These are phyloP conservation scores for Tribolium madens DNA, from an alignment of 1,140 invertebrate species.

Conservation along the genomic window DNA sequence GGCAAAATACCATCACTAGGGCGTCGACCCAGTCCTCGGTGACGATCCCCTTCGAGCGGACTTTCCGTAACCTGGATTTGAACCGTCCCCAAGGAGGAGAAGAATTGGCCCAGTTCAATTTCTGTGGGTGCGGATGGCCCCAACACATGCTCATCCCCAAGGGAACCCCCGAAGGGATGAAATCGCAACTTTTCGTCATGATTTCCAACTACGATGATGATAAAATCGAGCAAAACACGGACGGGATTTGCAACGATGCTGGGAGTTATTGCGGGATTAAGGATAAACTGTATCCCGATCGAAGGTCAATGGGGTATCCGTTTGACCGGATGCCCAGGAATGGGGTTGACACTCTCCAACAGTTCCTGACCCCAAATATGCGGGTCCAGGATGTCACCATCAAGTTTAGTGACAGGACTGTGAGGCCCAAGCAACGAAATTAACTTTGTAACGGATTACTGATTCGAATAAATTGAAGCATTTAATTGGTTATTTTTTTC, in stretches of 20 bases:
- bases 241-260: conserved; percentile 73
- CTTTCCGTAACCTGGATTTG: conserved; percentile 74
- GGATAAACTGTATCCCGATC: conserved; percentile 78
- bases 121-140: conserved; percentile 91
- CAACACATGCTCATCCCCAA: conserved; percentile 86
- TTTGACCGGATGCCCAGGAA: conserved; percentile 74
- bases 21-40: conserved; percentile 76
- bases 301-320: conserved; percentile 79
- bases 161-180: conserved; percentile 76
- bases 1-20: conserved; percentile 73
- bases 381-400: conserved; percentile 69
- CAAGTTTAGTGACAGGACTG: conserved; percentile 64
- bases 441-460: neutral
- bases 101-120: conserved; percentile 75
- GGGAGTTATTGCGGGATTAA: conserved; percentile 79
- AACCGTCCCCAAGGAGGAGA: conserved; percentile 69
- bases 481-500: too few species aligned
- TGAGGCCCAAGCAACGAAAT: conserved; percentile 15
- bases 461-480: neutral
- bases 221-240: conserved; percentile 49
- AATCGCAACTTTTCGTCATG: conserved; percentile 84
- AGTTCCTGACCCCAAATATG: conserved; percentile 79
- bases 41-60: conserved; percentile 79
- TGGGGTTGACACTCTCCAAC: conserved; percentile 67
- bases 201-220: conserved; percentile 77